A percentile compares a stretch with the other conserved stretches of the same genome.
phyloP scores from a whole-genome alignment of 1,140 invertebrate genomes.

The Artemia franciscana region DNA sequence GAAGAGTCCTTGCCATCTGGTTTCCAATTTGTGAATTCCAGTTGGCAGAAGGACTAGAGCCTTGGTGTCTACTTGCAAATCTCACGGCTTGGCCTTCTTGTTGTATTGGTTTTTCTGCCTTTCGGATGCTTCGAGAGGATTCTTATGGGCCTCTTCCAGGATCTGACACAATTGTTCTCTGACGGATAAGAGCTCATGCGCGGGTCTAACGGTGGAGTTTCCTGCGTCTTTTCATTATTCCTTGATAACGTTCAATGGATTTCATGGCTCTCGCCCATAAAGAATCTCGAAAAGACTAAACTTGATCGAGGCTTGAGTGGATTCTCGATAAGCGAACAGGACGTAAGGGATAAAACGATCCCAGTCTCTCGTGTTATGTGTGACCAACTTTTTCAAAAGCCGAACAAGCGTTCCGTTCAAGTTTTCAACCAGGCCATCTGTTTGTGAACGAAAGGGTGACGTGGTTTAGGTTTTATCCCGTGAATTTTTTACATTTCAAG shows the following conservation, averaged over 20 bases:
- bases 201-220: not conserved
- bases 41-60: not conserved
- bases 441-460: conserved; percentile 10
- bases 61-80: too few relatives aligned
- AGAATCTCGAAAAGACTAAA: conserved; percentile 22
- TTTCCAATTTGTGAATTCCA: not conserved
- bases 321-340: not conserved
- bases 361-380: not conserved
- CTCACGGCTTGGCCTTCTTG: not conserved
- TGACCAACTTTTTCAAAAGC: conserved; percentile 7
- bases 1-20: not conserved
- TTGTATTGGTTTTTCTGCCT: not conserved
- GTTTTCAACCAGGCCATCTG: conserved; percentile 13
- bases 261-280: conserved; percentile 19
- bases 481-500: conserved; percentile 7
- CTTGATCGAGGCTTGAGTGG: conserved; percentile 17
- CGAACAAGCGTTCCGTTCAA: conserved; percentile 14
- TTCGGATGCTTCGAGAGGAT: not conserved
- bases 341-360: not conserved
- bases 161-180: not conserved
- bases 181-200: not conserved
- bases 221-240: conserved; percentile 6
- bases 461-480: conserved; percentile 10
- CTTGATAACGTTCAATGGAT: not conserved
- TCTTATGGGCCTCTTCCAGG: not conserved